phyloP scores from a whole-genome alignment of 1,140 invertebrate genomes.

The Drosophila athabasca region DNA sequence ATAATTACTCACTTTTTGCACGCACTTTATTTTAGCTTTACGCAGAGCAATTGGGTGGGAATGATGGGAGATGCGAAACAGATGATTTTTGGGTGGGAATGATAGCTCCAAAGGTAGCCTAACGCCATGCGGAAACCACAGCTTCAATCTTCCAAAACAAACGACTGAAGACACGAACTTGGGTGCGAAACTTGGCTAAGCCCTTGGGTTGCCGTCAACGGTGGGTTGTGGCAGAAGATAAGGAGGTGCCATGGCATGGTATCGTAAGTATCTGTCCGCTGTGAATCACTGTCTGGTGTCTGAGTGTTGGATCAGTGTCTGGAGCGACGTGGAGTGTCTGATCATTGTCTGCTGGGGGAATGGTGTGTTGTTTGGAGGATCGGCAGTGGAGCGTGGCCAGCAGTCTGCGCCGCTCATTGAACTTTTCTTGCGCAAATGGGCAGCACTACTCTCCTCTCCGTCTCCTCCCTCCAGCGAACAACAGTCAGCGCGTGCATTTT shows the following conservation, averaged over 20 bases:
- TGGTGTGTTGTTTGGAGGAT: slow-evolving; percentile 14
- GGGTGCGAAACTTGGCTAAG: slow-evolving; percentile 37
- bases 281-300: slow-evolving; percentile 10
- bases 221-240: too few relatives aligned
- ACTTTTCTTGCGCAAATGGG: slow-evolving; percentile 74
- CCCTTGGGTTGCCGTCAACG: too few relatives aligned
- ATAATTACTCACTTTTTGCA: slow-evolving; percentile 24
- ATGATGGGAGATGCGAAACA: too few relatives aligned
- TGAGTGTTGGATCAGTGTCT: too few relatives aligned
- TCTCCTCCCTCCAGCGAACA: slow-evolving; percentile 12
- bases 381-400: slow-evolving; percentile 59
- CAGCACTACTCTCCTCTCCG: slow-evolving; percentile 3
- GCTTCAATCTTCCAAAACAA: not conserved
- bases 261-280: not conserved
- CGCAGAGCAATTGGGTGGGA: too few relatives aligned
- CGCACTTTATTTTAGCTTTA: slow-evolving; percentile 10
- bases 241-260: too few relatives aligned
- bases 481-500: slow-evolving; percentile 69
- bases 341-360: slow-evolving; percentile 6
- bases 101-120: too few relatives aligned
- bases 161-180: slow-evolving; percentile 6
- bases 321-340: slow-evolving; percentile 3
- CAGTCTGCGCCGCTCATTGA: slow-evolving; percentile 70
- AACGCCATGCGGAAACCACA: too few relatives aligned
- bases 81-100: too few relatives aligned